Evolutionary conservation across 2,113 vertebrate species (phyloP).

Genomic region (Centropus bengalensis): DNA sequence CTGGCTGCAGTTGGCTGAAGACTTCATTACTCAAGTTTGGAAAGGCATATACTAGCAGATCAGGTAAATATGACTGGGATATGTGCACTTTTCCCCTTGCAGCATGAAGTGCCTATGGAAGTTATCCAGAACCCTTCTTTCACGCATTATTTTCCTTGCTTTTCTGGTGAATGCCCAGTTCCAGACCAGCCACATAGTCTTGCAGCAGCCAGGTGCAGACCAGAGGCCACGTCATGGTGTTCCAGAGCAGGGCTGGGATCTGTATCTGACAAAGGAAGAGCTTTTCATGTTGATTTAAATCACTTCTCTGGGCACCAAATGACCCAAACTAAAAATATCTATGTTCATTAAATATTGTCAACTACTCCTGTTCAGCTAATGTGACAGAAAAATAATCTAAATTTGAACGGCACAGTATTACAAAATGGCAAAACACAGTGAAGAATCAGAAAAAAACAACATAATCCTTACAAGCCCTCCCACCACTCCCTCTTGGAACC

Average conservation of each 20-base stretch:
- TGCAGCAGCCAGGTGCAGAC: fast-evolving
- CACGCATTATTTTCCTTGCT: not conserved
- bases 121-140: not conserved
- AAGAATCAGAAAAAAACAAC: no score
- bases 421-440: not conserved
- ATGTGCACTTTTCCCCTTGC: not conserved
- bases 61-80: not conserved
- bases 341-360: not conserved
- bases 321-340: no score
- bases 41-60: not conserved
- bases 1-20: not conserved
- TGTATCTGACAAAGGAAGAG: not conserved
- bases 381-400: not conserved
- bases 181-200: not conserved
- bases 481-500: no score
- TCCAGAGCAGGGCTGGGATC: not conserved
- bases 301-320: no score
- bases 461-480: no score
- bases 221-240: fast-evolving
- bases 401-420: not conserved
- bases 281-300: not conserved
- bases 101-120: not conserved
- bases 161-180: not conserved
- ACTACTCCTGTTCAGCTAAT: not conserved
- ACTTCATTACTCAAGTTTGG: not conserved